These are phyloP conservation scores for Myotis findleyi DNA, from an alignment of 2,797 vertebrate genomes.

Conservation along the genomic window DNA sequence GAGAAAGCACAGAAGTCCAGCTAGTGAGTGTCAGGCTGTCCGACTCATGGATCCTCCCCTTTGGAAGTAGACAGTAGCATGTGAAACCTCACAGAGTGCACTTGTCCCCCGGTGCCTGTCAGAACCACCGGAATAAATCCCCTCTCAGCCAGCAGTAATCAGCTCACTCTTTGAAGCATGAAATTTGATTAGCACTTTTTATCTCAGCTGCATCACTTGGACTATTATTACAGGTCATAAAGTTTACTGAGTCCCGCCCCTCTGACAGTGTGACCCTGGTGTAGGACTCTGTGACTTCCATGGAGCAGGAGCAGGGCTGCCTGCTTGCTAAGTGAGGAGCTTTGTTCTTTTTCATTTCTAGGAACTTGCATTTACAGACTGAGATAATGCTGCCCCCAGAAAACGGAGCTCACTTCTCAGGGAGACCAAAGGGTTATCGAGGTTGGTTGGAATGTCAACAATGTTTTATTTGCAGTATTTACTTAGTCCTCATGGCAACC, in stretches of 20 bases:
- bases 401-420: conserved; percentile 21
- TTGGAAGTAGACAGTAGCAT: conserved; percentile 38
- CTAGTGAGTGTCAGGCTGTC: not conserved
- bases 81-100: not conserved
- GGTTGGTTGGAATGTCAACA: not conserved
- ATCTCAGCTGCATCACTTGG: conserved; percentile 64
- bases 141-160: conserved; percentile 62
- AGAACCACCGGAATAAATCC: conserved; percentile 70
- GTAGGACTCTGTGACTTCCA: conserved; percentile 57
- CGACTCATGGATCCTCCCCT: not conserved
- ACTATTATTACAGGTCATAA: conserved; percentile 67
- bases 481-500: not conserved
- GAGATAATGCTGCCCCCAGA: not conserved
- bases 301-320: not conserved
- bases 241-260: conserved; percentile 51
- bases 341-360: conserved; percentile 20
- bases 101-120: conserved; percentile 30
- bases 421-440: not conserved
- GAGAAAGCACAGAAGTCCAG: not conserved
- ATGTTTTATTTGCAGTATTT: not conserved
- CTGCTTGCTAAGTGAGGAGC: not conserved
- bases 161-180: conserved; percentile 72
- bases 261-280: conserved; percentile 66
- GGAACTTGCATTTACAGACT: conserved; percentile 3
- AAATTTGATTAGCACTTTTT: conserved; percentile 82